Evolutionary conservation across 2,113 vertebrate species (phyloP).

Genomic region (Pluvialis apricaria): DNA sequence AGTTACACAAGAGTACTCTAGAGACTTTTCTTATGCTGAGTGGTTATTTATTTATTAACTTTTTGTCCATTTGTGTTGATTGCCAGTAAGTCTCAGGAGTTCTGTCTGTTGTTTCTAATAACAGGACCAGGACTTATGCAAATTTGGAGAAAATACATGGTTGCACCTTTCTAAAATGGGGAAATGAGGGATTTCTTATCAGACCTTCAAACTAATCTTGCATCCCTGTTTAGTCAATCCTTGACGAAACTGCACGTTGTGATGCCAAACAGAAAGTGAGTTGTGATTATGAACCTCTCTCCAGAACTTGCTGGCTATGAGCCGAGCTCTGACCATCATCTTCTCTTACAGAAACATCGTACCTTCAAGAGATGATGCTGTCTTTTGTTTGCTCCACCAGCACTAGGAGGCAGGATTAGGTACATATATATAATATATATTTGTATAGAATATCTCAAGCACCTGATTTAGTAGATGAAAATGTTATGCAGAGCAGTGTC

Average conservation of each 20-base stretch:
- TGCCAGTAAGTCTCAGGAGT: conserved; percentile 58
- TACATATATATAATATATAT: not conserved
- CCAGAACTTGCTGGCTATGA: not conserved
- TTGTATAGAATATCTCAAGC: not conserved
- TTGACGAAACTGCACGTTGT: not conserved
- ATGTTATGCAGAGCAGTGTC: not conserved
- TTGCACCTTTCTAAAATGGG: conserved; percentile 1
- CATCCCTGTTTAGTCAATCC: conserved; percentile 10
- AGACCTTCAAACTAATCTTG: not conserved
- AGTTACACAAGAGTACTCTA: conserved; percentile 14
- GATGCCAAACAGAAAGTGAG: not conserved
- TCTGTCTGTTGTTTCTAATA: conserved; percentile 55
- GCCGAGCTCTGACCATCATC: not conserved
- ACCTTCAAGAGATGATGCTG: not conserved
- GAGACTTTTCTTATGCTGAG: conserved; percentile 15
- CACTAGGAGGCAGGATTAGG: not conserved
- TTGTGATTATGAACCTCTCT: not conserved
- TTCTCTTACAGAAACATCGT: not conserved
- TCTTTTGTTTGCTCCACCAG: not conserved
- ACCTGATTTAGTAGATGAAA: not conserved
- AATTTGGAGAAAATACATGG: conserved; percentile 26
- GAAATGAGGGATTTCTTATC: conserved; percentile 26
- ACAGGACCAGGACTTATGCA: conserved; percentile 32
- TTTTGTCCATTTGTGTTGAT: not conserved
- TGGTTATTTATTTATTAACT: conserved; percentile 66